Evolutionary conservation across 23 tunicate species (phyloP).

Genomic region (Halocynthia roretzi): DNA sequence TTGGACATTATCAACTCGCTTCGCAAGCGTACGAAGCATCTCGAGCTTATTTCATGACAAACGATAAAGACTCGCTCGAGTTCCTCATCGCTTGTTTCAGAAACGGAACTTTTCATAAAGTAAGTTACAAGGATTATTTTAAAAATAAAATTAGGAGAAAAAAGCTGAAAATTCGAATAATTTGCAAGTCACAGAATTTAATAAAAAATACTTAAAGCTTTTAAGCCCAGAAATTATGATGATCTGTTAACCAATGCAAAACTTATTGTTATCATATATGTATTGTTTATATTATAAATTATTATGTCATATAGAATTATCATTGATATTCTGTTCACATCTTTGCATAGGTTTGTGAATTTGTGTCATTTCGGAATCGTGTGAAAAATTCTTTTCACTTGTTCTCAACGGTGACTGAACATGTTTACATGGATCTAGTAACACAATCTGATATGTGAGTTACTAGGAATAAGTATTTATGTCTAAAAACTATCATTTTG

Average conservation of each 20-base stretch:
- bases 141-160: neutral
- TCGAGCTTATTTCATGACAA: slow-evolving; percentile 36
- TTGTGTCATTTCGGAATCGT: slow-evolving; percentile 31
- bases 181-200: too few species aligned
- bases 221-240: too few species aligned
- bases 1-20: slow-evolving; percentile 69
- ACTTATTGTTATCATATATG: neutral
- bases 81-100: slow-evolving; percentile 72
- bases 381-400: slow-evolving; percentile 53
- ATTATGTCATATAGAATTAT: neutral
- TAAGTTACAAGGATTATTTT: neutral
- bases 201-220: too few species aligned
- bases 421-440: slow-evolving; percentile 45
- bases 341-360: slow-evolving; percentile 46
- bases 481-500: too few species aligned
- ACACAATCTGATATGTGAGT: slow-evolving; percentile 72
- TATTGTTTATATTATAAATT: neutral
- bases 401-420: slow-evolving; percentile 36
- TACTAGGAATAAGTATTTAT: too few species aligned
- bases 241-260: neutral
- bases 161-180: too few species aligned
- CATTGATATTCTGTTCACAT: neutral
- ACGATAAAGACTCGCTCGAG: slow-evolving; percentile 68
- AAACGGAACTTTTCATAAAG: slow-evolving; percentile 86
- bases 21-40: slow-evolving; percentile 58